A percentile compares a stretch with the other conserved stretches of the same genome.
Conservation (phyloP, 2,113 vertebrate species). For the Monopterus albus region DNA sequence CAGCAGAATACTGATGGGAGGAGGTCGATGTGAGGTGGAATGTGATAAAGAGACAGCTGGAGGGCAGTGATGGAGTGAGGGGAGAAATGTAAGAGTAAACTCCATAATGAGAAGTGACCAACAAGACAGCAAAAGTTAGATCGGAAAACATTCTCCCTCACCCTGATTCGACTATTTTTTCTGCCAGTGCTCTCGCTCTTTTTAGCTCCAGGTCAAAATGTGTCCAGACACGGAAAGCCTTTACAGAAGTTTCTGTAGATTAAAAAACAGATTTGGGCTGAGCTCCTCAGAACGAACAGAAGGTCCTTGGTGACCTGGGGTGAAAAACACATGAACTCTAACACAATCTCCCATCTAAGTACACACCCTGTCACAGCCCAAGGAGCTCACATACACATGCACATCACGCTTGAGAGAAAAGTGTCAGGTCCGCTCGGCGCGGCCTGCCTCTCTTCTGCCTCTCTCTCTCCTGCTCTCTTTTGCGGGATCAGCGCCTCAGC, state of each 20-base stretch:
- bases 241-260: slow-evolving; percentile 52
- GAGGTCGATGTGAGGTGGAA: slow-evolving; percentile 43
- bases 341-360: not conserved
- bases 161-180: not conserved
- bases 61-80: slow-evolving; percentile 30
- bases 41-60: slow-evolving; percentile 32
- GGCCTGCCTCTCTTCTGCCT: too few relatives aligned
- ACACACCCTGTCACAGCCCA: not conserved
- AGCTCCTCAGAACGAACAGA: slow-evolving; percentile 51
- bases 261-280: slow-evolving; percentile 43
- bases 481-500: too few relatives aligned
- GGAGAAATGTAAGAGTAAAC: slow-evolving; percentile 29
- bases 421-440: too few relatives aligned
- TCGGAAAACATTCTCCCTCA: slow-evolving; percentile 15
- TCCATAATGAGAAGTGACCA: slow-evolving; percentile 45
- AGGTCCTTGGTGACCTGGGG: slow-evolving; percentile 35
- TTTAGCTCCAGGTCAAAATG: slow-evolving; percentile 5
- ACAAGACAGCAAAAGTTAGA: slow-evolving; percentile 21
- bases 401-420: not conserved
- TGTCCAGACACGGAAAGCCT: slow-evolving; percentile 29
- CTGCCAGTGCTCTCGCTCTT: slow-evolving; percentile 10
- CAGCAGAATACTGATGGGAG: slow-evolving; percentile 53
- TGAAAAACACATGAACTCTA: slow-evolving; percentile 15
- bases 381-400: not conserved
- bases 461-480: too few relatives aligned